Conservation (phyloP, 2,888 invertebrate genomes). For the Lysandra bellargus region DNA sequence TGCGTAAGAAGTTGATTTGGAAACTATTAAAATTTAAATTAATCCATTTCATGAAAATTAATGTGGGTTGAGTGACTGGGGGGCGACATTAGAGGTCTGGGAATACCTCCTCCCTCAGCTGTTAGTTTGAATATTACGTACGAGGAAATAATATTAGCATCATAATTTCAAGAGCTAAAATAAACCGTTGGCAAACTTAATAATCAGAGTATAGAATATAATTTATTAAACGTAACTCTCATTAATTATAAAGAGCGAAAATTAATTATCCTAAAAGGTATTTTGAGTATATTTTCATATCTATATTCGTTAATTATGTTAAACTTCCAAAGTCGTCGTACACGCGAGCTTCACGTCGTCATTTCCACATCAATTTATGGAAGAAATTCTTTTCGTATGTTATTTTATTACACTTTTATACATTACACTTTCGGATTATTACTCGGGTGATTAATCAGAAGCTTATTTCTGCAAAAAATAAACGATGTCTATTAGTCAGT, state of each 20-base stretch:
- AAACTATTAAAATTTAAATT: constrained; percentile 26
- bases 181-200: neutral
- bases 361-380: constrained; percentile 24
- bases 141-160: neutral
- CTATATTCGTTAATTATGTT: constrained; percentile 28
- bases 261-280: constrained; percentile 30
- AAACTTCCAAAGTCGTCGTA: constrained; percentile 17
- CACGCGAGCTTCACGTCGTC: constrained; percentile 12
- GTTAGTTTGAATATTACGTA: neutral
- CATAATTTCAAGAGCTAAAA: neutral
- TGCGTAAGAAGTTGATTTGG: constrained; percentile 22
- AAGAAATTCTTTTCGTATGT: constrained; percentile 27
- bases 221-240: neutral
- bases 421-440: constrained; percentile 24
- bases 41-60: constrained; percentile 20
- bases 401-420: constrained; percentile 18
- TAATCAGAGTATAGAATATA: constrained; percentile 13
- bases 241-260: constrained; percentile 26
- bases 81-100: neutral
- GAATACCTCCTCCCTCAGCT: neutral
- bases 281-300: constrained; percentile 31
- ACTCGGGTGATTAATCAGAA: constrained; percentile 21
- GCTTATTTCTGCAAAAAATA: constrained; percentile 18
- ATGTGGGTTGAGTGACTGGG: neutral
- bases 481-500: constrained; percentile 26